Percentiles rank a stretch among this genome's conserved stretches.
These are phyloP conservation scores for Oryzias curvinotus DNA, from an alignment of 2,113 vertebrate genomes.

Conservation along the genomic window DNA sequence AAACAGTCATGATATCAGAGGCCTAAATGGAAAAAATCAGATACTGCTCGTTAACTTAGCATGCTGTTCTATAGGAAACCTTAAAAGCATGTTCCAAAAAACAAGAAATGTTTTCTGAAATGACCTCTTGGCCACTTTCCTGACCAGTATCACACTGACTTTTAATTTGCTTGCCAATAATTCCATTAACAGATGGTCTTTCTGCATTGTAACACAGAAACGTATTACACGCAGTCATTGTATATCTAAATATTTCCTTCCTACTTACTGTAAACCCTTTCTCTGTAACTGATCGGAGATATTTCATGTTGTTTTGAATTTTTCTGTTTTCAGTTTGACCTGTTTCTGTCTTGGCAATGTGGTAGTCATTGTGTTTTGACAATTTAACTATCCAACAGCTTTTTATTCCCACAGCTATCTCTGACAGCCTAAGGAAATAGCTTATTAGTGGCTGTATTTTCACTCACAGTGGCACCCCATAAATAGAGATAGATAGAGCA, in stretches of 20 bases:
- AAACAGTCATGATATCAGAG: not conserved
- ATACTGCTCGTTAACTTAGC: too few relatives aligned
- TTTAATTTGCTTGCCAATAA: not conserved
- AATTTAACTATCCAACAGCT: constrained; percentile 17
- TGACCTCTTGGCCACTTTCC: not conserved
- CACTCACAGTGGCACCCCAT: constrained; percentile 1
- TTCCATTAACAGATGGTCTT: not conserved
- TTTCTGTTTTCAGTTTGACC: not conserved
- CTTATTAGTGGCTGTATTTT: constrained; percentile 17
- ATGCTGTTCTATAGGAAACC: not conserved
- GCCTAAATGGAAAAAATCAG: too few relatives aligned
- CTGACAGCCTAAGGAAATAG: constrained; percentile 1
- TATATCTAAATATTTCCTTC: not conserved
- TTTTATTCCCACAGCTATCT: constrained; percentile 18
- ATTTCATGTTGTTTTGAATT: constrained; percentile 25
- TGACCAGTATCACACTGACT: too few relatives aligned
- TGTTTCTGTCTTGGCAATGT: constrained; percentile 11
- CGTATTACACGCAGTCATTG: not conserved
- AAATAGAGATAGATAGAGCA: not conserved
- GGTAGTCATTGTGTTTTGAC: constrained; percentile 17
- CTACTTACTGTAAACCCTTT: not conserved
- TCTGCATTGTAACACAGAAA: not conserved
- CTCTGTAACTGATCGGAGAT: constrained; percentile 7
- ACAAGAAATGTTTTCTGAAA: not conserved
- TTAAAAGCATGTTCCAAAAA: not conserved